Percentiles rank a stretch among this genome's conserved stretches.
Conservation (phyloP, 2,888 invertebrate species). For the Nomada goodeniana region DNA sequence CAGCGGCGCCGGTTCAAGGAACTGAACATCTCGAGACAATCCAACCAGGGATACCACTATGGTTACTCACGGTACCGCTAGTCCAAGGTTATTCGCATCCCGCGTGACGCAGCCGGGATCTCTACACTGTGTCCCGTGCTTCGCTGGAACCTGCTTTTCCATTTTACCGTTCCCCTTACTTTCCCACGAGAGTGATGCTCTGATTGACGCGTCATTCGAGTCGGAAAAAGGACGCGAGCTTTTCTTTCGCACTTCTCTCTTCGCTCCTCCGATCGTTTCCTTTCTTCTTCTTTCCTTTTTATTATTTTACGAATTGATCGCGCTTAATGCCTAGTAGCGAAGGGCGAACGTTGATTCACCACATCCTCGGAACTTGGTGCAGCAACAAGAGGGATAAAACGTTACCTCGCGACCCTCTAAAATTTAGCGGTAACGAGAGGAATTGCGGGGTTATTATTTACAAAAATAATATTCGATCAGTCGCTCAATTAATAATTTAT, state of each 20-base stretch:
- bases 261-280: constrained; percentile 1
- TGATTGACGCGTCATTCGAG: constrained; percentile 52
- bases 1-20: constrained; percentile 20
- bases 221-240: constrained; percentile 44
- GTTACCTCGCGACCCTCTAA: not conserved
- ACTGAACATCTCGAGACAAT: constrained; percentile 28
- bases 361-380: not conserved
- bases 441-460: too few relatives aligned
- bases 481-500: too few relatives aligned
- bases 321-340: constrained; percentile 53
- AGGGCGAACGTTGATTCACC: constrained; percentile 47
- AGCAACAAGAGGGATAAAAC: not conserved
- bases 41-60: constrained; percentile 39
- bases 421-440: too few relatives aligned
- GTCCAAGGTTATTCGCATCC: constrained; percentile 65
- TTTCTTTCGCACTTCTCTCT: constrained; percentile 14
- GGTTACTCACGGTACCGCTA: constrained; percentile 63
- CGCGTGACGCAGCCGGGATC: constrained; percentile 43
- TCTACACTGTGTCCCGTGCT: constrained; percentile 60
- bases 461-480: too few relatives aligned
- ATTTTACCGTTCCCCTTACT: constrained; percentile 56
- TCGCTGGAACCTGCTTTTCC: constrained; percentile 58
- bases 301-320: constrained; percentile 55
- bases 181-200: constrained; percentile 51
- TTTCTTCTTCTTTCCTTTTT: constrained; percentile 29